Conservation (phyloP, 2,113 vertebrate genomes). For the Laticauda colubrina region DNA sequence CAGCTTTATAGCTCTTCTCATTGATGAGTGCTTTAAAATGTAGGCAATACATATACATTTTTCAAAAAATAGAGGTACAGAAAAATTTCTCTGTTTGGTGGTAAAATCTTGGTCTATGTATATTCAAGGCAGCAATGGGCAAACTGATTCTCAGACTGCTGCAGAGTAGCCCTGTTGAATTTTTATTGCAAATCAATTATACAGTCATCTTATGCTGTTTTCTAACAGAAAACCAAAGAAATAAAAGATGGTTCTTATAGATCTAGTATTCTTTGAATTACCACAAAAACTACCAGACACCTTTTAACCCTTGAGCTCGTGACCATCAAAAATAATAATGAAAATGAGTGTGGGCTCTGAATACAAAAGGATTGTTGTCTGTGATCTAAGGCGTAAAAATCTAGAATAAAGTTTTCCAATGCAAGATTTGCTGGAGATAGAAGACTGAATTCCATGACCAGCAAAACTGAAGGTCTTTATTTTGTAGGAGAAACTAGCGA, state of each 20-base stretch:
- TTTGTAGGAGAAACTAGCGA: not conserved
- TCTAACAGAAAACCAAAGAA: not conserved
- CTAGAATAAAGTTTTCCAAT: not conserved
- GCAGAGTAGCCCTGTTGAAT: not conserved
- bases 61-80: not conserved
- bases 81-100: not conserved
- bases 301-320: not conserved
- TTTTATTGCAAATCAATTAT: not conserved
- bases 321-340: not conserved
- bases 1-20: not conserved
- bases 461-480: not conserved
- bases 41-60: not conserved
- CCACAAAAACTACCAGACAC: not conserved
- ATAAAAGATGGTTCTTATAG: not conserved
- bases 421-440: not conserved
- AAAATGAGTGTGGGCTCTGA: not conserved
- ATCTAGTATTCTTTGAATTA: not conserved
- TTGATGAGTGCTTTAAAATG: not conserved
- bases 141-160: not conserved
- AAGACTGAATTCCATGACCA: not conserved
- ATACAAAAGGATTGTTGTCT: not conserved
- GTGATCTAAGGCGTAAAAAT: not conserved
- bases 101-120: not conserved
- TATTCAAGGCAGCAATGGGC: not conserved
- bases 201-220: not conserved